Conservation (phyloP, 2,113 vertebrate species). For the Takifugu bimaculatus region DNA sequence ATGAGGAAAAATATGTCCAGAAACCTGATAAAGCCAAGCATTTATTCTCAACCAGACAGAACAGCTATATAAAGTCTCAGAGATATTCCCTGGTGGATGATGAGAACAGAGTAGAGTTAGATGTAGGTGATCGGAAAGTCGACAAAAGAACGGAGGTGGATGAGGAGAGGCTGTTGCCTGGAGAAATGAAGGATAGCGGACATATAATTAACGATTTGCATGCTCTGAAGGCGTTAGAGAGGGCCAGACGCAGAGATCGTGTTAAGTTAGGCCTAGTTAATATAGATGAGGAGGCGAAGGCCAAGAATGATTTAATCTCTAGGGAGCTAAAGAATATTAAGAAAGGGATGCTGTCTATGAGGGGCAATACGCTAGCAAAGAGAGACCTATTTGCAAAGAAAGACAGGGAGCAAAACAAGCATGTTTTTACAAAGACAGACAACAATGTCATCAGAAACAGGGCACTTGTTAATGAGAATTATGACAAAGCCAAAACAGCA, state of each 20-base stretch:
- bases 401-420: slow-evolving; percentile 14
- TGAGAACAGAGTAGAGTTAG: slow-evolving; percentile 22
- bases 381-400: slow-evolving; percentile 58
- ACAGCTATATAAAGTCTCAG: slow-evolving; percentile 76
- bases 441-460: slow-evolving; percentile 49
- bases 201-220: slow-evolving; percentile 60
- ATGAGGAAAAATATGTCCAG: slow-evolving; percentile 25
- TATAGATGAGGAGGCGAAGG: slow-evolving; percentile 52
- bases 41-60: slow-evolving; percentile 70
- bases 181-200: slow-evolving; percentile 44
- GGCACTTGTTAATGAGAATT: slow-evolving; percentile 62
- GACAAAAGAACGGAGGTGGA: slow-evolving; percentile 8
- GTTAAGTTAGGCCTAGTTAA: slow-evolving; percentile 22
- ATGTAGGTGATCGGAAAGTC: slow-evolving; percentile 34
- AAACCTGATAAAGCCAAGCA: slow-evolving; percentile 57
- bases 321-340: slow-evolving; percentile 62
- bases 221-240: slow-evolving; percentile 58
- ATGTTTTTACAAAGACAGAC: slow-evolving; percentile 37
- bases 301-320: slow-evolving; percentile 63
- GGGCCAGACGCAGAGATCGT: slow-evolving; percentile 40
- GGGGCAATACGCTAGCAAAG: slow-evolving; percentile 68
- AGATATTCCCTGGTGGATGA: slow-evolving; percentile 46
- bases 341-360: slow-evolving; percentile 62
- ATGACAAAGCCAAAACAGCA: slow-evolving; percentile 68
- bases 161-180: slow-evolving; percentile 1